Conservation (phyloP, 2,888 invertebrate genomes). For the Vesta saturnalis region DNA sequence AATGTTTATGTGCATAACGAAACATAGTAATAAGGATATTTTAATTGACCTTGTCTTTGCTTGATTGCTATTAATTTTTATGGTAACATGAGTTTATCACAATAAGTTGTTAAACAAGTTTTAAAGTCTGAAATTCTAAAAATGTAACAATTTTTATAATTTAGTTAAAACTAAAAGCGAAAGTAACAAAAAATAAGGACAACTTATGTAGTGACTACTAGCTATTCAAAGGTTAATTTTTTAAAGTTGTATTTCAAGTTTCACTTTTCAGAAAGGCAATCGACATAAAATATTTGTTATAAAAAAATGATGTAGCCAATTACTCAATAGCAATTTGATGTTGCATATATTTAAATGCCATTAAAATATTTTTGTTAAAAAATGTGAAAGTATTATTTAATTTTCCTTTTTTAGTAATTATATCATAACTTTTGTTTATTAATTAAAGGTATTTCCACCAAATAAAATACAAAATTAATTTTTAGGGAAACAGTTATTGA, state of each 20-base stretch:
- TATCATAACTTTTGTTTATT: no score
- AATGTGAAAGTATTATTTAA: no score
- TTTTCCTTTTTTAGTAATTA: no score
- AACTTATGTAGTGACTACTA: background rate
- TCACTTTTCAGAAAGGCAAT: slow-evolving; percentile 1
- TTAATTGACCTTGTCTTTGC: slow-evolving; percentile 10
- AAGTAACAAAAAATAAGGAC: background rate
- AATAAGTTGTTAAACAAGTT: slow-evolving; percentile 6
- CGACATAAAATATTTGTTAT: background rate
- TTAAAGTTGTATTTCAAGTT: background rate
- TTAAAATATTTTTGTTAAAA: no score
- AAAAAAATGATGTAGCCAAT: no score
- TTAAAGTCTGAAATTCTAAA: background rate
- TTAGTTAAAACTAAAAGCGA: background rate
- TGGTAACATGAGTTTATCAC: background rate
- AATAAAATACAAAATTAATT: no score
- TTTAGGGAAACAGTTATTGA: no score
- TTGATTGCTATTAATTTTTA: slow-evolving; percentile 7
- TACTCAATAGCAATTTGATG: no score
- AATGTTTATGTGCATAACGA: background rate
- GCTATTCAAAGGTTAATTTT: background rate
- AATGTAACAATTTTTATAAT: background rate
- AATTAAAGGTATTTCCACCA: no score
- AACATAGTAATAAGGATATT: background rate
- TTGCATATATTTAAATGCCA: no score